Evolutionary conservation across 2,113 vertebrate genomes (phyloP).

Genomic region (Mugil cephalus): DNA sequence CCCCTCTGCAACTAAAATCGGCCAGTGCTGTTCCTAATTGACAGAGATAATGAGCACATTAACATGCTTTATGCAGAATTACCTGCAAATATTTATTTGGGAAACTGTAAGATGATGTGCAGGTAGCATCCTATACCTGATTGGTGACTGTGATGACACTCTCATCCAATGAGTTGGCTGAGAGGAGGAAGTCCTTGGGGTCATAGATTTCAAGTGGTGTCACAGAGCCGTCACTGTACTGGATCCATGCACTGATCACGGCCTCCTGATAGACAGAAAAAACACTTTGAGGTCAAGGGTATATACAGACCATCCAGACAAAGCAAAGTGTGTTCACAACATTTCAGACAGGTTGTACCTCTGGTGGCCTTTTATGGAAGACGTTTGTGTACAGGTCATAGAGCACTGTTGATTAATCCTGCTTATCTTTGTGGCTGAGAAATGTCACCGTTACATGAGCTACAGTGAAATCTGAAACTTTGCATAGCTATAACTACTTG

Average conservation of each 20-base stretch:
- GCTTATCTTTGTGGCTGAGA: not conserved
- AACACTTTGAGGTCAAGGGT: not conserved
- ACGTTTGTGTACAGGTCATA: too few relatives aligned
- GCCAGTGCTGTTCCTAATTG: constrained; percentile 87
- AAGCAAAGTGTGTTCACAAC: not conserved
- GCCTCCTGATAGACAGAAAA: constrained; percentile 87
- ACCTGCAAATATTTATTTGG: not conserved
- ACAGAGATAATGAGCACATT: constrained; percentile 56
- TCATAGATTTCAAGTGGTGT: constrained; percentile 96
- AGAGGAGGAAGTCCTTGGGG: constrained; percentile 91
- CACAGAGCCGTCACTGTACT: constrained; percentile 95
- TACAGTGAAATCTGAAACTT: not conserved
- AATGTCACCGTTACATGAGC: not conserved
- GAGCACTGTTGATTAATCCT: not conserved
- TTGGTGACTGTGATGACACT: constrained; percentile 89
- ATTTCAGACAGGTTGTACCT: too few relatives aligned
- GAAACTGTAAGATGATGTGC: not conserved
- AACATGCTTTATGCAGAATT: not conserved
- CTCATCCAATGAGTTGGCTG: constrained; percentile 91
- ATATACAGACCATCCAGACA: not conserved
- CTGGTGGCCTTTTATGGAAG: too few relatives aligned
- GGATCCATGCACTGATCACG: constrained; percentile 91
- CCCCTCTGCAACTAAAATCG: constrained; percentile 88
- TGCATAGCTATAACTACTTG: not conserved
- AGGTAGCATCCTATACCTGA: constrained; percentile 54